Evolutionary conservation across 1,140 invertebrate genomes (phyloP).

Genomic region (Brachionus rotundiformis): DNA sequence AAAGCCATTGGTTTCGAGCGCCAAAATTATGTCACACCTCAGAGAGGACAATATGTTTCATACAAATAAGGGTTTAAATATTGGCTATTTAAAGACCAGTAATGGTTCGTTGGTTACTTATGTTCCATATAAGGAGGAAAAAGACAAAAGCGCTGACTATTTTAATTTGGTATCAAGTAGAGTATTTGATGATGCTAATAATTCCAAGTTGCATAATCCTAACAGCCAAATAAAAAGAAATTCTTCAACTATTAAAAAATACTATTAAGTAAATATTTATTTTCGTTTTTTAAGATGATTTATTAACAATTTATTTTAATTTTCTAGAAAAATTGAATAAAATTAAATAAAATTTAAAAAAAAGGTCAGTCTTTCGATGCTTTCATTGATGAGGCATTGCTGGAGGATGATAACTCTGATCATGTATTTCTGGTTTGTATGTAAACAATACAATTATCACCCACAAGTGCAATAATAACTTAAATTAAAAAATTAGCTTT

Average conservation of each 20-base stretch:
- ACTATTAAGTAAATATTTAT: background rate
- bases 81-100: constrained; percentile 7
- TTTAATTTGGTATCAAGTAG: background rate
- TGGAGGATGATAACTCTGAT: constrained; percentile 53
- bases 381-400: constrained; percentile 1
- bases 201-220: background rate
- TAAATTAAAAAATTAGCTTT: constrained; percentile 52
- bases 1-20: background rate
- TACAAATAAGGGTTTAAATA: constrained; percentile 18
- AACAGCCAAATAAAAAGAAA: constrained; percentile 16
- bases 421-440: constrained; percentile 71
- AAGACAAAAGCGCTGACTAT: background rate
- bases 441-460: constrained; percentile 72
- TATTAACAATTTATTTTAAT: constrained; percentile 11
- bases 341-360: constrained; percentile 21
- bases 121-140: constrained; percentile 8
- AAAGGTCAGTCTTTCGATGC: background rate
- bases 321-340: background rate
- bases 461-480: constrained; percentile 74
- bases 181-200: background rate
- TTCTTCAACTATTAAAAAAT: constrained; percentile 22
- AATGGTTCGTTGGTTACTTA: constrained; percentile 1
- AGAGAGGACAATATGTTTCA: constrained; percentile 11
- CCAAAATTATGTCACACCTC: constrained; percentile 7
- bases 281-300: constrained; percentile 3